These are phyloP conservation scores for Chelonia mydas DNA, from an alignment of 2,797 vertebrate species.

Conservation along the genomic window DNA sequence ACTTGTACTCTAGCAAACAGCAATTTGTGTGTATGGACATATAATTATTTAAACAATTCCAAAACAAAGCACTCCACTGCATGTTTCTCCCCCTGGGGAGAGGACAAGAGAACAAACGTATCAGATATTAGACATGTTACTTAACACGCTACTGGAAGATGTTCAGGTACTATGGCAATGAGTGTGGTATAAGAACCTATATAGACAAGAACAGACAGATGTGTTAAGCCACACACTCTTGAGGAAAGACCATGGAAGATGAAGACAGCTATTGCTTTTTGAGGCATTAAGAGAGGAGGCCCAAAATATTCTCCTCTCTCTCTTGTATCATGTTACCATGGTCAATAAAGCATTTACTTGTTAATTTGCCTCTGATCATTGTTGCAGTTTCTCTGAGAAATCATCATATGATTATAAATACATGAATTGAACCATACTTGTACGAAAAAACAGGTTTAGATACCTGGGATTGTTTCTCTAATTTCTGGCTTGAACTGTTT, in stretches of 20 bases:
- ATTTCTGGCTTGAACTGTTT: not conserved
- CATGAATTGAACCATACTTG: not conserved
- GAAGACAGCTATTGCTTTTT: conserved; percentile 1
- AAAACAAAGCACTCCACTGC: not conserved
- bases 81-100: not conserved
- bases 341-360: not conserved
- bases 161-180: not conserved
- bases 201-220: not conserved
- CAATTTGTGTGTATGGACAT: not conserved
- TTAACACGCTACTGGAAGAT: not conserved
- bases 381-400: not conserved
- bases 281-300: conserved; percentile 2
- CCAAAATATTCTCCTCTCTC: not conserved
- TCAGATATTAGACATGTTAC: not conserved
- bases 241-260: not conserved
- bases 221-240: not conserved
- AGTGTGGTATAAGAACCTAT: not conserved
- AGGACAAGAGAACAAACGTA: not conserved
- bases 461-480: not conserved
- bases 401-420: not conserved
- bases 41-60: not conserved
- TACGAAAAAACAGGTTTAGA: not conserved
- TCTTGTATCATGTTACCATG: not conserved
- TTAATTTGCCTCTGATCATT: not conserved
- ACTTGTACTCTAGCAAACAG: not conserved